A percentile compares a stretch with the other conserved stretches of the same genome.
Conservation (phyloP, 2,797 vertebrate genomes). For the Ataeniobius toweri region DNA sequence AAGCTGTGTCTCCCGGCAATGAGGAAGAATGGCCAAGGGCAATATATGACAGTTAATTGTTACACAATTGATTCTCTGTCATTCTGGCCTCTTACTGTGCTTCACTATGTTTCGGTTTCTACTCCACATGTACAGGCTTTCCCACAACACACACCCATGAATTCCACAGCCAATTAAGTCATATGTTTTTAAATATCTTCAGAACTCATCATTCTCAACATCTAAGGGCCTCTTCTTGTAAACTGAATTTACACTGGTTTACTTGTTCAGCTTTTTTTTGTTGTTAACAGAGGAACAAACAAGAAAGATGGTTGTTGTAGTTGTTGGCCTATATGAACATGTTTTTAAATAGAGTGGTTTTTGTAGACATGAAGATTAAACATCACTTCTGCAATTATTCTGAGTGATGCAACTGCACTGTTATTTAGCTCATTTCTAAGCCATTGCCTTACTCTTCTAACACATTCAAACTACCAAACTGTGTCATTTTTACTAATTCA, state of each 20-base stretch:
- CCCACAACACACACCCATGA: not conserved
- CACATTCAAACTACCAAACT: not conserved
- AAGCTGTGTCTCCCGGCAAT: constrained; percentile 40
- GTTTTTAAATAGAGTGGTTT: not conserved
- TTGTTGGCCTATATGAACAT: not conserved
- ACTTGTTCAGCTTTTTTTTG: not conserved
- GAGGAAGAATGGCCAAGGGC: constrained; percentile 67
- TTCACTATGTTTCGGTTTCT: constrained; percentile 12
- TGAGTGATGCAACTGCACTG: not conserved
- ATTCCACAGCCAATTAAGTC: not conserved
- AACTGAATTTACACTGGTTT: not conserved
- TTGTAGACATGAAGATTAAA: no score
- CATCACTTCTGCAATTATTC: not conserved
- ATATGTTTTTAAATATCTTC: not conserved
- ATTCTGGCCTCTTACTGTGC: not conserved
- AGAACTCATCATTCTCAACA: not conserved
- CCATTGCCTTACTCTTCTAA: not conserved
- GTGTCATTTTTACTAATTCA: not conserved
- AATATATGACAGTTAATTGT: constrained; percentile 45
- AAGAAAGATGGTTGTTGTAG: no score
- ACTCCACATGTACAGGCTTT: not conserved
- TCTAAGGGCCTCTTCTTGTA: not conserved
- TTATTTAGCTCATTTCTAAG: not conserved
- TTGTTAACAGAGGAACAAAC: not conserved
- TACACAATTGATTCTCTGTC: constrained; percentile 31